Percentiles rank a stretch among this genome's conserved stretches.
These are phyloP conservation scores for Drosophila rubida DNA, from an alignment of 2,888 invertebrate genomes.

Conservation along the genomic window DNA sequence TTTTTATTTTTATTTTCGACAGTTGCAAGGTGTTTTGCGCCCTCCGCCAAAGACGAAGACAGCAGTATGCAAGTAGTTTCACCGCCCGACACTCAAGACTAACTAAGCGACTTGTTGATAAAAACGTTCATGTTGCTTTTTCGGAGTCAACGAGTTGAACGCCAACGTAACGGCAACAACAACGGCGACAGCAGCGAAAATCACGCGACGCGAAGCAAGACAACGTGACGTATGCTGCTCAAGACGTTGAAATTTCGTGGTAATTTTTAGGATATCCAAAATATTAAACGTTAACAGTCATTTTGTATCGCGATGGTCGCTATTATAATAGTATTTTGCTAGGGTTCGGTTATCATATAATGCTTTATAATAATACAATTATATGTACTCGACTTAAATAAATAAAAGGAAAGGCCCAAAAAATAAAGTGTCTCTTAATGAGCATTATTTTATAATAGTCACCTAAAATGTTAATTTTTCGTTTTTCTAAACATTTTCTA, in stretches of 20 bases:
- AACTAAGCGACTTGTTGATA: conserved; percentile 64
- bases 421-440: too few species aligned
- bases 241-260: neutral
- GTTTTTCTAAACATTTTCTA: too few species aligned
- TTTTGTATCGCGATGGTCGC: too few species aligned
- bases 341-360: too few species aligned
- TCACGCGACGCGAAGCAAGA: neutral
- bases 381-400: too few species aligned
- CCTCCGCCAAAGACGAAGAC: conserved; percentile 21
- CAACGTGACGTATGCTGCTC: neutral
- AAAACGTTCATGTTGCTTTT: conserved; percentile 50
- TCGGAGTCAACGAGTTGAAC: conserved; percentile 36
- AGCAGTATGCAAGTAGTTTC: conserved; percentile 59
- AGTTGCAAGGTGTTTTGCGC: conserved; percentile 11
- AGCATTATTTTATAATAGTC: too few species aligned
- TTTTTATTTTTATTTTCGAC: conserved; percentile 22
- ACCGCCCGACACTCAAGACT: conserved; percentile 60
- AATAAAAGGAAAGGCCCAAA: too few species aligned
- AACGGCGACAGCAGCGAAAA: conserved; percentile 12
- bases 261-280: neutral
- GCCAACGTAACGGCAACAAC: conserved; percentile 24
- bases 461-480: too few species aligned
- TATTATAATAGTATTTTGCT: too few species aligned
- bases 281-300: neutral
- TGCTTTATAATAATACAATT: too few species aligned